Evolutionary conservation across 2,113 vertebrate genomes (phyloP), one percentile per base, ranked within the genome.

Genomic region (Sinocyclocheilus rhinocerous): DNA sequence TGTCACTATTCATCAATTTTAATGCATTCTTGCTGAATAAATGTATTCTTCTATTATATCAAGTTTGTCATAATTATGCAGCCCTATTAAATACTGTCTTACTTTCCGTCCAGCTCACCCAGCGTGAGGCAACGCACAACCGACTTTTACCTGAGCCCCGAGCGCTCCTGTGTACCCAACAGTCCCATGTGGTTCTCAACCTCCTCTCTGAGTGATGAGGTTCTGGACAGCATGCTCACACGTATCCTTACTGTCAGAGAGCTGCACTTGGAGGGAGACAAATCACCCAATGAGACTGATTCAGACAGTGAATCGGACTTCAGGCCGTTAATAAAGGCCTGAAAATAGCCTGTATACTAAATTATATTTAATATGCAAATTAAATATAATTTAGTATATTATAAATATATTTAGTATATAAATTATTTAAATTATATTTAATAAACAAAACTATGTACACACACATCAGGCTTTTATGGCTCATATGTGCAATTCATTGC

Each of bases 111-210:
- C 94, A 99, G 98, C 89, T 98, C 97, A 4, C 96, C 98, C 91
- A 97, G 96, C 0, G 97, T 99, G 90, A 99, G 98, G 93, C 97
- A 98, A 93, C 96, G 97, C 81, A 97, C 95, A 73, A 97, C 98
- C 84, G 93, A 98, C 20, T 99, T 99, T 92, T 99, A 98, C 94
- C 97, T 99, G 89, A 97, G 96, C 42, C 98, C 98, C 0, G 98
- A 99, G 92, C 97, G 97, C 84, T 96, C 96, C 90, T 99, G 98
- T 85, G 97, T 99, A n/a, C 97, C 98, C 85, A 99, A 97, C 87
- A 99, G 98, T 91, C 98, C 98, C 20, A 94, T 98, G 93, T 99
- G 98, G 98, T 99, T 97, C 90, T 99, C 97, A 88, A 96, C 96
- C 20, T 92, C 95, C 72, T 93, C 97, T 3, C 96, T 99, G 92